Evolutionary conservation across 2,888 invertebrate genomes (phyloP).

Genomic region (Agrilus biguttatus): DNA sequence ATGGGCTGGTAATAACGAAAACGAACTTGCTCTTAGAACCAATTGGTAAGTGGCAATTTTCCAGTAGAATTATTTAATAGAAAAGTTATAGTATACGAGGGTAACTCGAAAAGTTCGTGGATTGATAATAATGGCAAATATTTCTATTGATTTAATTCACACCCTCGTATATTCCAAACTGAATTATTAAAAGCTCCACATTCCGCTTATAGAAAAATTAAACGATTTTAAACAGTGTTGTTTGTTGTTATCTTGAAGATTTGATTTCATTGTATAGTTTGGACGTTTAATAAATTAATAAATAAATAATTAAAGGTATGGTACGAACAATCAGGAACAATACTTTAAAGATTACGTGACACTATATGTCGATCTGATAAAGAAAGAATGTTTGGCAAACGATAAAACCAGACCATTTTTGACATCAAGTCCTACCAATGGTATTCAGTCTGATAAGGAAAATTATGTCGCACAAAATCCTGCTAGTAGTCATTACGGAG

Average conservation of each 20-base stretch:
- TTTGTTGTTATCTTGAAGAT: too few species aligned
- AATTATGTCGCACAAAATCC: conserved; percentile 70
- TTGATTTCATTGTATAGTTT: too few species aligned
- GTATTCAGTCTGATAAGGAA: conserved; percentile 52
- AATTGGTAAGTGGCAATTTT: conserved; percentile 49
- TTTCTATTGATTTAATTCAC: too few species aligned
- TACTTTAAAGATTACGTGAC: conserved; percentile 59
- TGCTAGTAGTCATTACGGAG: conserved; percentile 67
- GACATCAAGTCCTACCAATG: conserved; percentile 87
- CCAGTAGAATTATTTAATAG: neutral
- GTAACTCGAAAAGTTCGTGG: neutral
- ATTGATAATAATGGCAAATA: neutral
- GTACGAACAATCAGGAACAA: conserved; percentile 17
- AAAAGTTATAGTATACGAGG: neutral
- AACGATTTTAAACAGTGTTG: neutral
- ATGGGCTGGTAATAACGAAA: conserved; percentile 96
- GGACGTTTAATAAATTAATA: neutral
- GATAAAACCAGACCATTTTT: conserved; percentile 57
- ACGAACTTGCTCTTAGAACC: conserved; percentile 73
- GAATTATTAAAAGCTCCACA: too few species aligned
- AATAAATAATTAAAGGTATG: conserved; percentile 31
- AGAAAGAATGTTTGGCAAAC: conserved; percentile 42
- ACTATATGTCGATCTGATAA: conserved; percentile 68
- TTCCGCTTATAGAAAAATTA: neutral
- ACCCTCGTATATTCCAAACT: too few species aligned